Base-by-base conservation (phyloP, 2,113 vertebrate genomes). In the Psettodes erumei region DNA sequence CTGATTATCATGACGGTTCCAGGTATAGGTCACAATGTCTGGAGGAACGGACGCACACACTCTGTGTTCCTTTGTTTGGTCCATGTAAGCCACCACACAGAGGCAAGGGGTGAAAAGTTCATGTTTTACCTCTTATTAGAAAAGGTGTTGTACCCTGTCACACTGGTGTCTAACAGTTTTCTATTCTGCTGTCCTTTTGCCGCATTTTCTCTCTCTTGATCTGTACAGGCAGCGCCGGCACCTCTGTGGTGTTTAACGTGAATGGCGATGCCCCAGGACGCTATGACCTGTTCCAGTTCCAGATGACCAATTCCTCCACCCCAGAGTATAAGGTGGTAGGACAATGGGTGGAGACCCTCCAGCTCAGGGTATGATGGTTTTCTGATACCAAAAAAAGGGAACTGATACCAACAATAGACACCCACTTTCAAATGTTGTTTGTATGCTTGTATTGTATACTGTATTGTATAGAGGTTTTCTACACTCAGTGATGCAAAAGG, bases 211-310 rank as follows among this genome's bases (percentile, higher is more conserved):
- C 32, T 50, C 30, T 62, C 3, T 63, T 21, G 4, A 35, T 75
- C 66, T 70, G 50, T 45, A 73, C 88, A 94, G 93, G 93, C 66
- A 94, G 93, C n/a, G 92, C 93, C 1, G 85, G 84, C 58, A 93
- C 93, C 50, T 87, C 88, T 30, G 92, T 94, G 38, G 82, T 92
- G 83, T 93, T 94, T 63, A 93, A 94, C 84, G 92, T 87, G 81
- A 92, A 94, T 6, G 93, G 93, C 1, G 93, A 94, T 35, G 92
- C 93, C 75, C 92, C 93, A 1, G 93, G 93, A 82, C 93, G 93
- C 64, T 94, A 94, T 35, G 93, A 94, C 89, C 86, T 94, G 85
- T 94, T 93, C 92, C 93, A 94, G 92, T 92, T 91, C 75, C 93
- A 94, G 89, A 79, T 86, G 88, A 90, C 77, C 86, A 91, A 92